Conservation (phyloP, 2,113 vertebrate species). For the Deroptyus accipitrinus region DNA sequence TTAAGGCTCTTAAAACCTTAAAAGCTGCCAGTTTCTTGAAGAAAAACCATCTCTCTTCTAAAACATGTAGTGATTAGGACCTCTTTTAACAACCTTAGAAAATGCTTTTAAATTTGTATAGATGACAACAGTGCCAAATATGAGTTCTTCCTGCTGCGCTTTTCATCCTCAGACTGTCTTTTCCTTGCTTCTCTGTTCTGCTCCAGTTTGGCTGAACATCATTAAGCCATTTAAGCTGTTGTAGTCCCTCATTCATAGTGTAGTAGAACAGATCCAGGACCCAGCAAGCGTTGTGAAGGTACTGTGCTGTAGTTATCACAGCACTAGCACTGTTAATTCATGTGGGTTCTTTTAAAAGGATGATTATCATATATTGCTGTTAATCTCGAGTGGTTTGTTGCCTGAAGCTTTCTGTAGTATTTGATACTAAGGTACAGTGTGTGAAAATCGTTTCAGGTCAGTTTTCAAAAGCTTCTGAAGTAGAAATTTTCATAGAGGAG, state of each 20-base stretch:
- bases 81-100: background rate
- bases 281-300: background rate
- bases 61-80: background rate
- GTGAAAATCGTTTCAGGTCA: background rate
- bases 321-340: background rate
- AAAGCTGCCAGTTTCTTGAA: background rate
- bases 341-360: background rate
- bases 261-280: background rate
- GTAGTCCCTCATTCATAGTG: background rate
- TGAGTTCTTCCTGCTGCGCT: background rate
- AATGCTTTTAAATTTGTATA: background rate
- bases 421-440: background rate
- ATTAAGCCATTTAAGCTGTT: background rate
- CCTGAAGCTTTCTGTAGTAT: background rate
- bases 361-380: background rate
- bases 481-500: background rate
- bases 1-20: background rate
- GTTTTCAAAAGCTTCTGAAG: background rate
- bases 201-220: background rate
- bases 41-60: background rate
- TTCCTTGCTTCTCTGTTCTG: background rate
- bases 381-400: background rate
- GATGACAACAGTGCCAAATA: background rate
- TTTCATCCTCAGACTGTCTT: background rate
- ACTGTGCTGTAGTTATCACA: background rate